Conservation (phyloP, 2,888 invertebrate species). For the Limnephilus lunatus region DNA sequence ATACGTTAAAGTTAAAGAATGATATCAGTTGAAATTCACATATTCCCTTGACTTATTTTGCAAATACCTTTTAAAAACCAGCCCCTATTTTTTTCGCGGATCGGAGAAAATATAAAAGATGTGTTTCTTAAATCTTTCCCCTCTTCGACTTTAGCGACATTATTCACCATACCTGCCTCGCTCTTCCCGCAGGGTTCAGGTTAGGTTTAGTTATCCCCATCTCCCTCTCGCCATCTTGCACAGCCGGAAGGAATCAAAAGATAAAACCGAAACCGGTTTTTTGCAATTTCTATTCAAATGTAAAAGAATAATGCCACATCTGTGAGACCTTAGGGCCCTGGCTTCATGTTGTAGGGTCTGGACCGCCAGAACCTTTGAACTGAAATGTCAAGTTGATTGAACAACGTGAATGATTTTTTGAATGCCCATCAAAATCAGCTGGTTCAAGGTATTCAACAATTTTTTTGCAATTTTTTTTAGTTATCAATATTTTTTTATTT, state of each 20-base stretch:
- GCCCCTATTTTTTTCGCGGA: conserved; percentile 8
- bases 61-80: background rate
- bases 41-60: background rate
- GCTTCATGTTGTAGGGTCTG: conserved; percentile 4
- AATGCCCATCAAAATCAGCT: background rate
- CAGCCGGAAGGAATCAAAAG: conserved; percentile 51
- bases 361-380: conserved; percentile 22
- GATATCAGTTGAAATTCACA: background rate
- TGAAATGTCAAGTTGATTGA: conserved; percentile 24
- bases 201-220: background rate
- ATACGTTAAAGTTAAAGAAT: no score
- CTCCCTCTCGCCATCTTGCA: conserved; percentile 27
- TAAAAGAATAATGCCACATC: conserved; percentile 41
- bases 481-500: no score
- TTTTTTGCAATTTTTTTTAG: background rate
- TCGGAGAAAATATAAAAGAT: conserved; percentile 38
- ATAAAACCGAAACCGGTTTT: conserved; percentile 37
- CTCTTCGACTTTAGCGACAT: conserved; percentile 39
- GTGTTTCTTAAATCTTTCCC: conserved; percentile 46
- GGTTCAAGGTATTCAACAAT: background rate
- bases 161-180: conserved; percentile 21
- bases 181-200: background rate
- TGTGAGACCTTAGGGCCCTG: background rate
- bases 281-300: conserved; percentile 44
- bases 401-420: background rate